phyloP scores from a whole-genome alignment of 2,797 vertebrate species.

The Mycteria americana region DNA sequence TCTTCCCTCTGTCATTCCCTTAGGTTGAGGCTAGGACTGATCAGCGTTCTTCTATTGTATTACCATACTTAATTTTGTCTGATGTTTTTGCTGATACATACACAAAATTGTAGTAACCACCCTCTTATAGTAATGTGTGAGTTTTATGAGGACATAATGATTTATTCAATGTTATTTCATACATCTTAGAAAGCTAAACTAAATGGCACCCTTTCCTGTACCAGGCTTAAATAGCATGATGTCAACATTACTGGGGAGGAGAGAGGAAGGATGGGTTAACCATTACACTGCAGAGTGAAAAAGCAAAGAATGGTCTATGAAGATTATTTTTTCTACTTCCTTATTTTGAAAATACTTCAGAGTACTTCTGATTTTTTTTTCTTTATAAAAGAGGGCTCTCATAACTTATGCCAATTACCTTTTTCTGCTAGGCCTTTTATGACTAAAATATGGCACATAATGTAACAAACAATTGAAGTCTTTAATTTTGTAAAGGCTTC shows the following conservation, averaged over 20 bases:
- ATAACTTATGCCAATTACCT: not conserved
- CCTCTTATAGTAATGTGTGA: not conserved
- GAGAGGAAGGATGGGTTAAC: not conserved
- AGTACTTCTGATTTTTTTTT: not conserved
- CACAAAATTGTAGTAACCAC: not conserved
- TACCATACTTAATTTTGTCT: not conserved
- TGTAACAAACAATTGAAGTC: not conserved
- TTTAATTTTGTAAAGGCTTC: not conserved
- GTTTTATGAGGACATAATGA: not conserved
- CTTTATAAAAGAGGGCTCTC: not conserved
- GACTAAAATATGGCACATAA: not conserved
- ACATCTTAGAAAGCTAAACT: not conserved
- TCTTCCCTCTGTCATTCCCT: not conserved
- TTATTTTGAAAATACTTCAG: not conserved
- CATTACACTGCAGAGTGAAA: not conserved
- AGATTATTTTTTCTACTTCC: not conserved
- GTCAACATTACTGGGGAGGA: not conserved
- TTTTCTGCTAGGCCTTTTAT: not conserved
- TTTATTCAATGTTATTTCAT: not conserved
- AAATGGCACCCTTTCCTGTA: not conserved
- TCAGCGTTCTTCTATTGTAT: not conserved
- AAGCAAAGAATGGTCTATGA: not conserved
- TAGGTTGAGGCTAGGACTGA: not conserved
- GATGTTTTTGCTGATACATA: not conserved
- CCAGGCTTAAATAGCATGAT: not conserved